Percentiles rank a stretch among this genome's conserved stretches.
Conservation (phyloP, 2,797 vertebrate species). For the Chelon auratus region DNA sequence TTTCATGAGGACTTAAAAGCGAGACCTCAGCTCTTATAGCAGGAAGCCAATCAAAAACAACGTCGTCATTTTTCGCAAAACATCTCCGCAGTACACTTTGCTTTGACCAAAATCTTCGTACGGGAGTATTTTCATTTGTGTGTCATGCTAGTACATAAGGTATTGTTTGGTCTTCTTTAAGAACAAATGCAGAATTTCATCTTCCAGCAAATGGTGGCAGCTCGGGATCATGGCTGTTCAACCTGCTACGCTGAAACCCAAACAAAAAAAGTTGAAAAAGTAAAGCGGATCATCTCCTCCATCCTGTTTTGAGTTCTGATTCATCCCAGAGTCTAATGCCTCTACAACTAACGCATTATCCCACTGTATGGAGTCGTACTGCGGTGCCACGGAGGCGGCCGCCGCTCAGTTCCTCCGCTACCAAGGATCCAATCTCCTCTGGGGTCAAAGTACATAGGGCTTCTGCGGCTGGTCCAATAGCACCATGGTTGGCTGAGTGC, state of each 20-base stretch:
- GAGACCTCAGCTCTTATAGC: too few species aligned
- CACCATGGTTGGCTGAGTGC: conserved; percentile 63
- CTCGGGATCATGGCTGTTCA: background rate
- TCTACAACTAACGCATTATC: conserved; percentile 61
- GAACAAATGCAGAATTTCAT: too few species aligned
- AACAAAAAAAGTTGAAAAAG: conserved; percentile 17
- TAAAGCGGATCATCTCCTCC: conserved; percentile 42
- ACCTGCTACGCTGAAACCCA: background rate
- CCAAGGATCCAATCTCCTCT: conserved; percentile 89
- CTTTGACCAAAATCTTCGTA: too few species aligned
- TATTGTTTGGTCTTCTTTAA: too few species aligned
- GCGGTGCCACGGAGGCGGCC: conserved; percentile 46
- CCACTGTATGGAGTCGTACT: conserved; percentile 50
- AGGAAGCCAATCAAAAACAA: too few species aligned
- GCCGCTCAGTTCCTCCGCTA: conserved; percentile 34
- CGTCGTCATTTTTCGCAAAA: too few species aligned
- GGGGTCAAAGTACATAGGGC: conserved; percentile 87
- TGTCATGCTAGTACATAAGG: too few species aligned
- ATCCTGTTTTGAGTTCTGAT: conserved; percentile 37
- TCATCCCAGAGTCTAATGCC: conserved; percentile 39
- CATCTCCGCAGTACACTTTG: too few species aligned
- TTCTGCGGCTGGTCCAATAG: conserved; percentile 79
- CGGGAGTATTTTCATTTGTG: too few species aligned
- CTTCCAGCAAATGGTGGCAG: background rate
- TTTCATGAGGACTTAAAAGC: too few species aligned